Conservation (phyloP, 53 echinoderm and acorn worm genomes). For the Holothuria leucospilota region DNA sequence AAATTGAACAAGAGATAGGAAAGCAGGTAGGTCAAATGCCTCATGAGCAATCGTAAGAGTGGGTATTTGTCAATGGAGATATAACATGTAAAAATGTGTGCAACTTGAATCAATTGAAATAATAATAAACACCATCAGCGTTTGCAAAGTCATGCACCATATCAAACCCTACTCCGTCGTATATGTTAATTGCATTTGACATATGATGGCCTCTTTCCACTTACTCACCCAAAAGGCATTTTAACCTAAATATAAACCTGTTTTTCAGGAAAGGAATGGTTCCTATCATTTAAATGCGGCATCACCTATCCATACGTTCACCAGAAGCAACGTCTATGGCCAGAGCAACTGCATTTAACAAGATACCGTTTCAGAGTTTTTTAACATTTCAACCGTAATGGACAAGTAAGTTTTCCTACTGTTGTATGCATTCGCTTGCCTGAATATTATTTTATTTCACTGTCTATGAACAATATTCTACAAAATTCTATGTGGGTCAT, state of each 20-base stretch:
- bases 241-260: slow-evolving; percentile 8
- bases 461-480: slow-evolving; percentile 28
- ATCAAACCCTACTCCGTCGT: slow-evolving; percentile 25
- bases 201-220: neutral
- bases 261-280: slow-evolving; percentile 36
- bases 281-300: slow-evolving; percentile 24
- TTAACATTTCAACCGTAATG: slow-evolving; percentile 31
- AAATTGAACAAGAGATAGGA: slow-evolving; percentile 38
- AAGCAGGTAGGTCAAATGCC: slow-evolving; percentile 20
- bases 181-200: slow-evolving; percentile 25
- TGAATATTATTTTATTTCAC: slow-evolving; percentile 30
- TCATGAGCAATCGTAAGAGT: slow-evolving; percentile 23
- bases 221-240: slow-evolving; percentile 15
- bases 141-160: slow-evolving; percentile 30
- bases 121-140: slow-evolving; percentile 9
- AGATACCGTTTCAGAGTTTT: slow-evolving; percentile 49
- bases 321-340: slow-evolving; percentile 46
- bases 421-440: neutral
- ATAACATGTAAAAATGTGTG: slow-evolving; percentile 16
- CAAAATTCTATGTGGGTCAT: slow-evolving; percentile 4
- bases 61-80: neutral
- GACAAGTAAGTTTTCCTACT: slow-evolving; percentile 17
- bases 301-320: slow-evolving; percentile 39
- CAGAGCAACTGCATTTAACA: slow-evolving; percentile 39
- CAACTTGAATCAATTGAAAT: slow-evolving; percentile 35